These are phyloP conservation scores for Rhynchopsitta pachyrhyncha DNA, from an alignment of 2,113 vertebrate species.

Conservation along the genomic window DNA sequence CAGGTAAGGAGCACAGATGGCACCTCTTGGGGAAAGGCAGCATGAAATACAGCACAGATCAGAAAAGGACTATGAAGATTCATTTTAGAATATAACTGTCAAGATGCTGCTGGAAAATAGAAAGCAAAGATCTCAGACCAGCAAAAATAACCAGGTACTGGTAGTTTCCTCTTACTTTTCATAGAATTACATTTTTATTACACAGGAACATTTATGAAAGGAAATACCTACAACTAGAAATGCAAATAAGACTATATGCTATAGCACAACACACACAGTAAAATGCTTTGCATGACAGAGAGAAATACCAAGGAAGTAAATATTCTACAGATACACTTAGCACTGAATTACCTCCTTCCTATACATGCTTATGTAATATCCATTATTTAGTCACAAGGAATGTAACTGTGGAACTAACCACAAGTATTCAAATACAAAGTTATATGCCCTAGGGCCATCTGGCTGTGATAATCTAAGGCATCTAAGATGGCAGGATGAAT, in stretches of 20 bases:
- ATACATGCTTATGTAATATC: not conserved
- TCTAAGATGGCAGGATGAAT: not conserved
- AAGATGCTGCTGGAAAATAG: not conserved
- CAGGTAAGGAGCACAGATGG: not conserved
- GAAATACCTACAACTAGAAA: not conserved
- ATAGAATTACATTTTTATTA: not conserved
- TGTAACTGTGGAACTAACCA: not conserved
- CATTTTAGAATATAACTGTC: not conserved
- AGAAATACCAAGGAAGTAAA: not conserved
- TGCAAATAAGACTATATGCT: not conserved
- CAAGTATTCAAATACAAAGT: not conserved
- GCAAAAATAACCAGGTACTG: not conserved
- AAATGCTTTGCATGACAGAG: not conserved
- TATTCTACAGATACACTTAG: not conserved
- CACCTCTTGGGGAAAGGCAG: not conserved
- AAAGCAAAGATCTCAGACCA: not conserved
- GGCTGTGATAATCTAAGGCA: not conserved
- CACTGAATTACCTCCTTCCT: not conserved
- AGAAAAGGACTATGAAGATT: not conserved
- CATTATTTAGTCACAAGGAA: not conserved
- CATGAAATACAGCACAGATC: not conserved
- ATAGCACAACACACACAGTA: not conserved
- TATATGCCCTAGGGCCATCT: not conserved
- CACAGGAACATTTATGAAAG: not conserved
- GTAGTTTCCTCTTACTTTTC: not conserved